Conservation (phyloP, 2,888 invertebrate genomes). For the Ctena decussata region DNA sequence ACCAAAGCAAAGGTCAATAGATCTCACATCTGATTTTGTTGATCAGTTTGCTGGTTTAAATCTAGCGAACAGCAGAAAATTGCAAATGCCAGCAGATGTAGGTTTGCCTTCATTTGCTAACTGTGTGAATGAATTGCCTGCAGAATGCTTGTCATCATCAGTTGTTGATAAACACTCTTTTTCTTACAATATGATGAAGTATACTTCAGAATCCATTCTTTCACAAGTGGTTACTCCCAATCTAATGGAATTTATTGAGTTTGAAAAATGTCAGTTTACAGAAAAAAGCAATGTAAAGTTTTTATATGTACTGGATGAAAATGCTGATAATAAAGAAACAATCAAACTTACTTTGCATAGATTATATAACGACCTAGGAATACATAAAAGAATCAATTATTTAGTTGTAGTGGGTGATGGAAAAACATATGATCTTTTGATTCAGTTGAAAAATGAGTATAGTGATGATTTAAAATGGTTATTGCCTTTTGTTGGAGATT, state of each 20-base stretch:
- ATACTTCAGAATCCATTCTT: not conserved
- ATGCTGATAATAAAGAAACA: not conserved
- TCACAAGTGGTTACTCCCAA: not conserved
- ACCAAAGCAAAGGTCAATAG: no score
- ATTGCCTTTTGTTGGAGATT: not conserved
- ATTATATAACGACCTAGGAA: not conserved
- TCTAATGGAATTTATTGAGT: not conserved
- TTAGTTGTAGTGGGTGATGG: not conserved
- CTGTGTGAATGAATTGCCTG: no score
- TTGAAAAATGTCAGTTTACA: no score
- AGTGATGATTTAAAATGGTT: no score
- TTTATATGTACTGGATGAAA: not conserved
- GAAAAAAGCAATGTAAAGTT: not conserved
- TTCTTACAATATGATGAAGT: not conserved
- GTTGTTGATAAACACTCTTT: not conserved
- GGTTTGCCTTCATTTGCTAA: no score
- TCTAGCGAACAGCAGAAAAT: no score
- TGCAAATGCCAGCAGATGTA: no score
- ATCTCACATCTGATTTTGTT: no score
- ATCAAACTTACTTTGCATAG: not conserved
- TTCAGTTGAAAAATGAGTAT: not conserved
- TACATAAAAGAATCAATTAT: not conserved
- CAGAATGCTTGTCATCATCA: no score
- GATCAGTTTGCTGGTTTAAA: no score
- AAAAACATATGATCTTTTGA: slow-evolving; percentile 12